Base-by-base conservation (phyloP, 1,140 invertebrate genomes). In the Leguminivora glycinivorella region DNA sequence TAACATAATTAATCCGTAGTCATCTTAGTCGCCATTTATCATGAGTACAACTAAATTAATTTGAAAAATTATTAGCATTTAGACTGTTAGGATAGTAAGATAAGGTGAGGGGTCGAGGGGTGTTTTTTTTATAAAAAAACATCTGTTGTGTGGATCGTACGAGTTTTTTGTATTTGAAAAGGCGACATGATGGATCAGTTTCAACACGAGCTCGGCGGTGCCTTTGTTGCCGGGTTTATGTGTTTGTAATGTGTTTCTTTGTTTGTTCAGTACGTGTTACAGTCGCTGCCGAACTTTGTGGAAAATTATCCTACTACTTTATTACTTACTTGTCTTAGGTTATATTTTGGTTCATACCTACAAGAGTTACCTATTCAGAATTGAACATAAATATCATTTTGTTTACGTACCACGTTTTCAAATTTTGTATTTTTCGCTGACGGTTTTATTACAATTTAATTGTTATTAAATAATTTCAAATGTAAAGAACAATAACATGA, bases 131-230 rank as follows among this genome's bases (percentile, higher is more conserved):
- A 86, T 76, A 67, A 85, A 67, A 85, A 89, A 88, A 87, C 89
- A 91, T 91, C 89, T 91, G 89, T 91, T 91, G 85, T 89, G 81
- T 88, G 78, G 73, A 83, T 83, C 82, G 81, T 84, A 86, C 83
- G 85, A 85, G 84, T 87, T 81, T 88, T 91, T 89, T 89, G 84
- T 88, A 88, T 91, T 89, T 89, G 83, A 90, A 89, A 91, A 91
- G 88, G 87, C 89, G 88, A 90, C 89, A 89, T 90, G 89, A 91
- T 90, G 88, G 88, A 91, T 91, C 89, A 90, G 89, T 90, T 90
- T 91, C 89, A 91, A 91, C 89, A 88, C 88, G 82, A 89, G 89
- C 81, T 84, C 80, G 87, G 83, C 89, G 89, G 89, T 82, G 77
- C 80, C 86, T 91, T 91, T 91, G 89, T 89, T 86, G 86, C 76